These are phyloP conservation scores for Holothuria leucospilota DNA, from an alignment of 53 echinoderm and acorn worm genomes.

Conservation along the genomic window DNA sequence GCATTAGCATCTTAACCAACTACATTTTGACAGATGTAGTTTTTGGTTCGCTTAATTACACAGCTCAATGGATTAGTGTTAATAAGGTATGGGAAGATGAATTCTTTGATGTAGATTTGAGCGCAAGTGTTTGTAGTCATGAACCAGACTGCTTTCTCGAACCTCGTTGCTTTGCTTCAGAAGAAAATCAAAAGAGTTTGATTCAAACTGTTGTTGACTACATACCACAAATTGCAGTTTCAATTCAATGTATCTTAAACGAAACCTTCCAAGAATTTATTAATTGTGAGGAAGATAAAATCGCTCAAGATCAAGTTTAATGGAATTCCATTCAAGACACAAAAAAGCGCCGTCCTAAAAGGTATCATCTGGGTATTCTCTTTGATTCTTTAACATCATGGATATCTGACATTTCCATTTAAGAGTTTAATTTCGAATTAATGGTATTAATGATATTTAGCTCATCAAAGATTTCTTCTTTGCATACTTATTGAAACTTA, in stretches of 20 bases:
- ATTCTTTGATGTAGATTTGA: slow-evolving; percentile 40
- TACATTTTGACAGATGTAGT: not conserved
- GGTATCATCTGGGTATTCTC: not conserved
- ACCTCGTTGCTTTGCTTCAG: not conserved
- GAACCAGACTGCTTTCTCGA: slow-evolving; percentile 1
- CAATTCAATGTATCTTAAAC: not conserved
- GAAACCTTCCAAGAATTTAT: not conserved
- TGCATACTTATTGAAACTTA: slow-evolving; percentile 34
- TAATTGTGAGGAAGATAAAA: not conserved
- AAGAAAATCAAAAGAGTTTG: not conserved
- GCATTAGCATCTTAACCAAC: too few relatives aligned
- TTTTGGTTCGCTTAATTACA: slow-evolving; percentile 19
- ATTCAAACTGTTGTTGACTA: not conserved
- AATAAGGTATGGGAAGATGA: too few relatives aligned
- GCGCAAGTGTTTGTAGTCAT: slow-evolving; percentile 57
- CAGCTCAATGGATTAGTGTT: not conserved
- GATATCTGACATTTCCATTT: not conserved
- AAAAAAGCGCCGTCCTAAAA: not conserved
- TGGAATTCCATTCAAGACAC: slow-evolving; percentile 1
- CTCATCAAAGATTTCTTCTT: slow-evolving; percentile 19
- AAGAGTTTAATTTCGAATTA: slow-evolving; percentile 25
- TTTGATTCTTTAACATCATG: not conserved
- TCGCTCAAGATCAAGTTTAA: slow-evolving; percentile 3
- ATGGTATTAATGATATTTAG: slow-evolving; percentile 3
- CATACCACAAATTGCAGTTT: slow-evolving; percentile 1